Evolutionary conservation across 2,888 invertebrate genomes (phyloP).

Genomic region (Agrochola circellaris): DNA sequence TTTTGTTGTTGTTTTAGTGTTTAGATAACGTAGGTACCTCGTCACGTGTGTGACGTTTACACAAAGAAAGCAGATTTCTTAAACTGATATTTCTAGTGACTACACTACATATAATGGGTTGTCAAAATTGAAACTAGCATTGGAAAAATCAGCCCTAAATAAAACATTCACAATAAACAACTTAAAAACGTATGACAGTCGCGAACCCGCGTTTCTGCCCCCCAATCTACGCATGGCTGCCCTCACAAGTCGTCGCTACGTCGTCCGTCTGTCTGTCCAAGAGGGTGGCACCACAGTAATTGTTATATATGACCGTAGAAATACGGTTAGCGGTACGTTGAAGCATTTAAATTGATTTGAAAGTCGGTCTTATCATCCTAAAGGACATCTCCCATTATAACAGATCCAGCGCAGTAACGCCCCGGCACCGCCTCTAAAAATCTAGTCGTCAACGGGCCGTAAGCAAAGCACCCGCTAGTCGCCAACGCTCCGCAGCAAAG

Average conservation of each 20-base stretch:
- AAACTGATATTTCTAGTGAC: too few relatives aligned
- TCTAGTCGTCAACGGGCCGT: too few relatives aligned
- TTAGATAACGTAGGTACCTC: too few relatives aligned
- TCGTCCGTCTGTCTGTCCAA: slow-evolving; percentile 3
- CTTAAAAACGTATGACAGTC: slow-evolving; percentile 11
- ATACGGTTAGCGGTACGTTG: slow-evolving; percentile 3
- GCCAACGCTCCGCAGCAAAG: too few relatives aligned
- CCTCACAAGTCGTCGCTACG: not conserved
- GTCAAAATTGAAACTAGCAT: too few relatives aligned
- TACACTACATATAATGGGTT: too few relatives aligned
- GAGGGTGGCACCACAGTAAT: slow-evolving; percentile 29
- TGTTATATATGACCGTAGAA: slow-evolving; percentile 23
- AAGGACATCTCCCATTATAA: not conserved
- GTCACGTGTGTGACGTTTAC: too few relatives aligned
- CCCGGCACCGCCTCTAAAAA: too few relatives aligned
- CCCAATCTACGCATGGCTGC: slow-evolving; percentile 26
- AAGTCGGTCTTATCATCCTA: slow-evolving; percentile 2
- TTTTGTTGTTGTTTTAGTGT: too few relatives aligned
- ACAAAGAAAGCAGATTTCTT: too few relatives aligned
- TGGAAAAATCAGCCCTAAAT: not conserved
- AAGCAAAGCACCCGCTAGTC: too few relatives aligned
- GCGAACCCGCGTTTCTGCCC: not conserved
- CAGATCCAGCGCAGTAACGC: too few relatives aligned
- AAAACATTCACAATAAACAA: slow-evolving; percentile 13
- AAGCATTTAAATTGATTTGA: slow-evolving; percentile 3